Evolutionary conservation across 2,797 vertebrate species (phyloP), one percentile per base, ranked within the genome.

Genomic region (Molossus alvarezi): DNA sequence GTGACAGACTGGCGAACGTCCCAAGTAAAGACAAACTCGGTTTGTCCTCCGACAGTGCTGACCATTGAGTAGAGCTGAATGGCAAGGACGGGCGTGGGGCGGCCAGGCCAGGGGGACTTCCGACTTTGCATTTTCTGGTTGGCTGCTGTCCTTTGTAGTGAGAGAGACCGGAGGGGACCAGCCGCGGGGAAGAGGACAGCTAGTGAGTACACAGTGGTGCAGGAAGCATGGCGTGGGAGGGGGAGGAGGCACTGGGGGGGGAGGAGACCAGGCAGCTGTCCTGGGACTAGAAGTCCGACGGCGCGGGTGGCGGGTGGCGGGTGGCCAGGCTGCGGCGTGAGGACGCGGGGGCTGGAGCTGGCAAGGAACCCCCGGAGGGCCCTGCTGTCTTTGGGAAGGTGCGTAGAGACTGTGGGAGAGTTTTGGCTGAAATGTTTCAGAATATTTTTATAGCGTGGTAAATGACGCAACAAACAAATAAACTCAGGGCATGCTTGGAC

Each of bases 81-180:
- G 33, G 23, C 12, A 25, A 1, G 0, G 9, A 0, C 37, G 10
- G 45, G 2, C 0, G 1, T 5, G 1, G 8, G 1, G 3, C 33
- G 48, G 20, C 51, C 48, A 6, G 67, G 55, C 33, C 0, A 3
- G 5, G 12, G 1, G 6, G 8, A 6, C 73, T 27, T 17, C 55
- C 37, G 67, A 37, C 4, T 17, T 45, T 10, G 4, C 15, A 23
- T 15, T 17, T 29, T 9, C 1, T 10, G 8, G 29, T 65, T 75
- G 91, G 11, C 29, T 6, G 1, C 58, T 65, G 2, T 11, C 41
- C 23, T 62, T 71, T 14, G 17, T 33, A 15, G 10, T 0, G 23
- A 76, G 58, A 51, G 25, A 48, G 23, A 5, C 1, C 64, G 79
- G 27, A 48, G n/a, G 13, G 57, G 33, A 29, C 7, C 8, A 0